Conservation (phyloP, 2,888 invertebrate species). For the Tipula vernalis region DNA sequence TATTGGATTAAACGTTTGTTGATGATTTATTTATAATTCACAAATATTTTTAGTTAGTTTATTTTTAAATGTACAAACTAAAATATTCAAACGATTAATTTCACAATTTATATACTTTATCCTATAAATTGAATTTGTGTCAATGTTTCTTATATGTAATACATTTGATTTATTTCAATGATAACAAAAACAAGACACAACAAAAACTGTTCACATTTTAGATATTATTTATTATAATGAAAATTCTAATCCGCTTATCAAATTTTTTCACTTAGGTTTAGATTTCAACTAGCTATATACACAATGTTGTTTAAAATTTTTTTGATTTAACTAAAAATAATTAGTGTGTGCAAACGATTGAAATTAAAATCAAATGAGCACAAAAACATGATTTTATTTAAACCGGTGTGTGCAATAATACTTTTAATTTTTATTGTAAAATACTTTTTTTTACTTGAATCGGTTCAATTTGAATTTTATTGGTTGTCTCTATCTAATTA, state of each 20-base stretch:
- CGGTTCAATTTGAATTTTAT: not conserved
- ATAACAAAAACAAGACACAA: not conserved
- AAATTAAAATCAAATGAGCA: not conserved
- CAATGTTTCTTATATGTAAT: not conserved
- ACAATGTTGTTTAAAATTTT: no score
- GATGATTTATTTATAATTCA: not conserved
- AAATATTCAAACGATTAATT: not conserved
- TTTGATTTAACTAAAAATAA: not conserved
- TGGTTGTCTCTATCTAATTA: not conserved
- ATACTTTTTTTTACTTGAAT: not conserved
- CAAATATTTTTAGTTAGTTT: no score
- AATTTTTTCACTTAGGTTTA: not conserved
- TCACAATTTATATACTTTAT: not conserved
- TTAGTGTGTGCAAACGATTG: not conserved
- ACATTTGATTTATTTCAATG: not conserved
- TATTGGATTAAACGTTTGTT: not conserved
- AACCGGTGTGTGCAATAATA: not conserved
- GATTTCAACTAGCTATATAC: not conserved
- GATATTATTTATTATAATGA: not conserved
- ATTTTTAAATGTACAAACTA: not conserved
- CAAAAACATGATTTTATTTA: not conserved
- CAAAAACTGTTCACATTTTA: not conserved
- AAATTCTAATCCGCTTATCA: not conserved
- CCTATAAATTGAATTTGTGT: not conserved
- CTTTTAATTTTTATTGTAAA: not conserved